A percentile compares a stretch with the other conserved stretches of the same genome.
Conservation (phyloP, 2,113 vertebrate genomes). For the Pachyramphus minor region DNA sequence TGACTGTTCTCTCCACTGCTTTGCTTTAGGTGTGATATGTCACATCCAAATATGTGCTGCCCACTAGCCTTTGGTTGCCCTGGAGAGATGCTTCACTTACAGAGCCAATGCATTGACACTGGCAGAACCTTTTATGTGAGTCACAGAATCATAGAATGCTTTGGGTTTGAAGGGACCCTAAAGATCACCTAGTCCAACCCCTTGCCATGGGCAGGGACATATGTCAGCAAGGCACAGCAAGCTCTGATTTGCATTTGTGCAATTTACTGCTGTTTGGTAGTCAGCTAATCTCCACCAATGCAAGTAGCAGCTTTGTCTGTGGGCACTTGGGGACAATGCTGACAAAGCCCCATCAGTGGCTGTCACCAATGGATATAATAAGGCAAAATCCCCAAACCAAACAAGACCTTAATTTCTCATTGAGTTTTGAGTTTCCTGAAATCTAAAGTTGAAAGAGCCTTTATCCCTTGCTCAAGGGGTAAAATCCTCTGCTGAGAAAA, state of each 20-base stretch:
- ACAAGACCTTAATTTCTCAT: constrained; percentile 52
- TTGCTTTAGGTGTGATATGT: neutral
- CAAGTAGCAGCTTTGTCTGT: constrained; percentile 29
- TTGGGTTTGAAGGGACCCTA: neutral
- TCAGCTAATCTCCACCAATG: constrained; percentile 10
- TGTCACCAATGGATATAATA: constrained; percentile 42
- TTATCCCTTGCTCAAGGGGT: neutral
- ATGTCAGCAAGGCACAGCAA: neutral
- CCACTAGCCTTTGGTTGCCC: neutral
- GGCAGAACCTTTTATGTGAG: neutral
- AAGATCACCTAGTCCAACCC: rapidly evolving
- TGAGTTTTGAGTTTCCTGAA: constrained; percentile 19
- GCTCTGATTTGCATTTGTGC: constrained; percentile 1
- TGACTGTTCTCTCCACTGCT: neutral
- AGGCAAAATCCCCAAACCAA: constrained; percentile 49
- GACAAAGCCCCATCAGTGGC: constrained; percentile 5
- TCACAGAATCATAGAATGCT: neutral
- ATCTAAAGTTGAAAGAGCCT: constrained; percentile 8
- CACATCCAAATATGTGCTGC: neutral
- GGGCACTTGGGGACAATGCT: neutral
- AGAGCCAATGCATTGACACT: neutral
- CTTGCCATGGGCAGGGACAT: neutral
- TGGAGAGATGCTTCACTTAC: neutral
- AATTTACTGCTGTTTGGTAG: neutral
- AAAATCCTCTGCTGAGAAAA: neutral